phyloP scores from a whole-genome alignment of 2,113 vertebrate species.

The Ophthalmolycus amberensis region DNA sequence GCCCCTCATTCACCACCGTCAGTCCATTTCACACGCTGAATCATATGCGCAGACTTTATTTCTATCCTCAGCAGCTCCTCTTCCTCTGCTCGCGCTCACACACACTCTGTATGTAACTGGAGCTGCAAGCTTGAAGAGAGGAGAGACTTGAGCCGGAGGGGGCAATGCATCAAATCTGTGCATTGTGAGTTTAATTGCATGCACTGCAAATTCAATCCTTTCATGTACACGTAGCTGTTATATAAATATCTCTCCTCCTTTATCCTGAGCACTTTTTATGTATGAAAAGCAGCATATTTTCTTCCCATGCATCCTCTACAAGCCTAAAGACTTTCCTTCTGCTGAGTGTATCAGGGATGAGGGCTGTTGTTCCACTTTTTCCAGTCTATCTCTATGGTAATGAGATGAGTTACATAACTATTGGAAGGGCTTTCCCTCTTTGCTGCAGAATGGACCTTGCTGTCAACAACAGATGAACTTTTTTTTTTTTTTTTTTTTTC shows the following conservation, averaged over 20 bases:
- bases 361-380: slow-evolving; percentile 34
- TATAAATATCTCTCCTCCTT: slow-evolving; percentile 12
- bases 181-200: slow-evolving; percentile 6
- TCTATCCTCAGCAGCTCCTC: slow-evolving; percentile 4
- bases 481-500: background rate
- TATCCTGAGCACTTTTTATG: background rate
- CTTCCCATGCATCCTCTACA: background rate
- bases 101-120: slow-evolving; percentile 13
- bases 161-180: slow-evolving; percentile 31
- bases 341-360: slow-evolving; percentile 47
- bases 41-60: background rate
- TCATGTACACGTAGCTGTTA: background rate
- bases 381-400: slow-evolving; percentile 54
- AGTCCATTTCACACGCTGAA: background rate
- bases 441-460: slow-evolving; percentile 40
- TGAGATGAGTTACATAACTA: slow-evolving; percentile 60
- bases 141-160: slow-evolving; percentile 12
- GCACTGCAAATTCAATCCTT: background rate
- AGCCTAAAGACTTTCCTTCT: slow-evolving; percentile 23
- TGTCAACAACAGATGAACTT: slow-evolving; percentile 18
- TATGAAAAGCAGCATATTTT: slow-evolving; percentile 14
- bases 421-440: slow-evolving; percentile 28
- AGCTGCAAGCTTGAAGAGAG: slow-evolving; percentile 31
- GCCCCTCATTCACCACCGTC: background rate
- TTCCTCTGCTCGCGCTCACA: background rate